Evolutionary conservation across 2,888 invertebrate genomes (phyloP), one percentile per base, ranked within the genome.

Genomic region (Eretmocerus hayati): DNA sequence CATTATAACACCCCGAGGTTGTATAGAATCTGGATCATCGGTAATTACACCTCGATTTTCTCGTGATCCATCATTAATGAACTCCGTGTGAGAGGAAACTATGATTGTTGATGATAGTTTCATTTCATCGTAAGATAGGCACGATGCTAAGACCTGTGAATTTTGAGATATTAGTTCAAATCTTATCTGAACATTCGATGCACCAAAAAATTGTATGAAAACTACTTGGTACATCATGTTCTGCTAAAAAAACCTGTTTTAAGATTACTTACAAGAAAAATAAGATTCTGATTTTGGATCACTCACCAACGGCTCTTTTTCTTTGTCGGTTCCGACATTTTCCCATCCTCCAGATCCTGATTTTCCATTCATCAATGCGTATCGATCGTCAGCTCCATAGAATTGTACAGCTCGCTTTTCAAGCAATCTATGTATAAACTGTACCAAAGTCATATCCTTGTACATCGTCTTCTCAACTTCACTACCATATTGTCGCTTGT

Each of bases 101-200:
- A 74, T 77, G 41, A 82, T 71, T 68, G 81, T 72, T 0, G 80
- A 75, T 0, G 81, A 77, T 2, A 82, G 56, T 59, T 81, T 82
- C 57, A 83, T 75, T 63, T 83, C 82, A 44, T 82, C 82, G 57
- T 83, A 83, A 42, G 81, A 81, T 20, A 82, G 65, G 54, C 78
- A 79, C 56, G 77, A 75, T 19, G 75, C 72, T 3, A 81, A 63
- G 1, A 76, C 52, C 66, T 67, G 45, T 18, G 35, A n/a, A n/a
- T n/a, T n/a, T n/a, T n/a, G n/a, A n/a, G n/a, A n/a, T n/a, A n/a
- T n/a, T n/a, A n/a, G n/a, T n/a, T n/a, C n/a, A n/a, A n/a, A n/a
- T n/a, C n/a, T n/a, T n/a, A n/a, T n/a, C n/a, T n/a, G n/a, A n/a
- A n/a, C n/a, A n/a, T n/a, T n/a, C n/a, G n/a, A n/a, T n/a, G n/a